A percentile compares a stretch with the other conserved stretches of the same genome.
Evolutionary conservation across 2,888 invertebrate species (phyloP).

Genomic region (Drosophila putrida): DNA sequence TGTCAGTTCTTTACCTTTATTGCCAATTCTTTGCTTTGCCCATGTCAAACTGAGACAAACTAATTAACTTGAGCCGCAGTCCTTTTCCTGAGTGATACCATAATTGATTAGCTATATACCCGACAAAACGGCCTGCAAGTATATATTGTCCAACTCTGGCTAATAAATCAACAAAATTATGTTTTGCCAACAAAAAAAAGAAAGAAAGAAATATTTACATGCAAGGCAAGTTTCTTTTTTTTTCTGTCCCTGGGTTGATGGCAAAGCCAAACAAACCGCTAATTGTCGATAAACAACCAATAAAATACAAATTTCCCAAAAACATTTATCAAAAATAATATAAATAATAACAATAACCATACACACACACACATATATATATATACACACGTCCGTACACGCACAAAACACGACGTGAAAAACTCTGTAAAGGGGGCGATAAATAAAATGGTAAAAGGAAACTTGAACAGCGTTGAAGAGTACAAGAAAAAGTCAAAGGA

Average conservation of each 20-base stretch:
- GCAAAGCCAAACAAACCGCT: constrained; percentile 73
- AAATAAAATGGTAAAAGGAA: constrained; percentile 76
- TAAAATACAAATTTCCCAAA: constrained; percentile 80
- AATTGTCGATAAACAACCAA: constrained; percentile 80
- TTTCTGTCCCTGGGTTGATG: background rate
- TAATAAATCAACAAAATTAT: constrained; percentile 62
- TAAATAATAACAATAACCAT: constrained; percentile 75
- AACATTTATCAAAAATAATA: constrained; percentile 79
- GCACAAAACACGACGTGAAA: constrained; percentile 20
- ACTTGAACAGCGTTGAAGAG: constrained; percentile 51
- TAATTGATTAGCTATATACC: constrained; percentile 44
- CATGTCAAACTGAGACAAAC: background rate
- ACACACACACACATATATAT: constrained; percentile 42
- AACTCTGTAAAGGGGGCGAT: constrained; percentile 45
- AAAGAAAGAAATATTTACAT: constrained; percentile 49
- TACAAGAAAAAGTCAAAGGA: constrained; percentile 8
- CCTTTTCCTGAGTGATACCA: constrained; percentile 1
- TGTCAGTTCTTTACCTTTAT: too few relatives aligned
- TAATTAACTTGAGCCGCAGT: constrained; percentile 13
- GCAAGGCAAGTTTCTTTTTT: constrained; percentile 13
- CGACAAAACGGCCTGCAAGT: constrained; percentile 3
- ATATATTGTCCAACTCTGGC: constrained; percentile 30
- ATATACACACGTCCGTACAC: constrained; percentile 31
- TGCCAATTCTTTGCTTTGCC: too few relatives aligned
- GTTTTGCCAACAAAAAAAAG: constrained; percentile 23